A percentile compares a stretch with the other conserved stretches of the same genome.
Evolutionary conservation across 2,113 vertebrate genomes (phyloP).

Genomic region (Brachypodius melanocephalos): DNA sequence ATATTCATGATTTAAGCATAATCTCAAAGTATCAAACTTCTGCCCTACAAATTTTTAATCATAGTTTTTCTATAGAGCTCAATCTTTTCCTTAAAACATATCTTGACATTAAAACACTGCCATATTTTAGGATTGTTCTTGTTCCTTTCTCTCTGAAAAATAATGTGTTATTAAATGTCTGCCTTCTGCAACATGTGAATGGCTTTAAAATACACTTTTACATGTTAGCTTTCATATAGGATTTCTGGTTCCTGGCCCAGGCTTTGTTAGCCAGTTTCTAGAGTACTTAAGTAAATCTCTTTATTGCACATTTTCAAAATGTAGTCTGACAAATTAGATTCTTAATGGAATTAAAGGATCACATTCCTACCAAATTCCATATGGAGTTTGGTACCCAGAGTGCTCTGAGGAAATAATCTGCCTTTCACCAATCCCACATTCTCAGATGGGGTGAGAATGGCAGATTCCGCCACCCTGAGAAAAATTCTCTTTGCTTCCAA

Average conservation of each 20-base stretch:
- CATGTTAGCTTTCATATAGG: not conserved
- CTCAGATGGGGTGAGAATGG: not conserved
- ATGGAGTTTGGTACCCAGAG: not conserved
- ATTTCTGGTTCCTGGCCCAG: not conserved
- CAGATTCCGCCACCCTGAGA: not conserved
- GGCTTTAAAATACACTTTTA: not conserved
- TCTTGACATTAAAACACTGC: not conserved
- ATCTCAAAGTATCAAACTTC: not conserved
- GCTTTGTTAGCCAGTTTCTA: not conserved
- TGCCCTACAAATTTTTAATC: not conserved
- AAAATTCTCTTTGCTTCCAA: not conserved
- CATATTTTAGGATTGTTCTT: not conserved
- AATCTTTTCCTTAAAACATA: not conserved
- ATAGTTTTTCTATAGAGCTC: not conserved
- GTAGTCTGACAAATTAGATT: not conserved
- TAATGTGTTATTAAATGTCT: not conserved
- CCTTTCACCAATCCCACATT: not conserved
- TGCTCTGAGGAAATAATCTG: not conserved
- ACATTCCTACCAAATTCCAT: not conserved
- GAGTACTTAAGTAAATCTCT: constrained; percentile 9
- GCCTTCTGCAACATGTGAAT: not conserved
- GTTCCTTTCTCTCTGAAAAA: not conserved
- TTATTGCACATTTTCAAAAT: not conserved
- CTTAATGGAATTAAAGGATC: not conserved
- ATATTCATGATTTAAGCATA: not conserved